Evolutionary conservation across 2,888 invertebrate genomes (phyloP), one percentile per base, ranked within the genome.

Genomic region (Orthosia gothica): DNA sequence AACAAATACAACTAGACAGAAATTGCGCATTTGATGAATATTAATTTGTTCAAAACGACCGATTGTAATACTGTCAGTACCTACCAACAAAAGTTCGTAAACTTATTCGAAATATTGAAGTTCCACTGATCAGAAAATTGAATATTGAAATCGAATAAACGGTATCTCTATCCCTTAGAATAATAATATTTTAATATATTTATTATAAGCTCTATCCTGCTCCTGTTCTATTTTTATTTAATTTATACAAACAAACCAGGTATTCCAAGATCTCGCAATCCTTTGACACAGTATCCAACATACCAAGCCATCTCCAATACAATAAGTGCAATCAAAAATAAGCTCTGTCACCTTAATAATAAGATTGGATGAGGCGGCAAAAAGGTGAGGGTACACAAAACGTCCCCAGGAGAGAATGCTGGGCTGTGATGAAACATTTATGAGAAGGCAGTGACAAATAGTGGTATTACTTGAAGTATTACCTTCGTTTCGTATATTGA

Each of bases 401-500:
- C 70, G 79, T 74, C 45, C 86, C 81, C 87, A 15, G 20, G 81
- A 87, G 87, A 87, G 76, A 62, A 71, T 47, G 74, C 67, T 70
- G 49, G 63, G 52, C 63, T 54, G 87, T 76, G 86, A 86, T 86
- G 88, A 86, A 86, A 86, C 88, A 86, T 86, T 87, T 87, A 86
- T 86, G 86, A 86, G 88, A 59, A 68, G 79, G 70, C 86, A 57
- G 83, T 79, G 88, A 87, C 88, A 86, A 86, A 87, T 86, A 85
- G 86, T 73, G 66, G 86, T 76, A 81, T 66, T 75, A 74, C 71
- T 72, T 75, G 72, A 80, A 85, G 78, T 81, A 83, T 85, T 81
- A 69, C 76, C 67, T 73, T 52, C 69, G 74, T 70, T 66, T 55
- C 66, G 63, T 70, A 67, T 77, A 82, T 76, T 67, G 71, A 79